These are phyloP conservation scores for Calycopis cecrops DNA, from an alignment of 1,140 invertebrate species.

Conservation along the genomic window DNA sequence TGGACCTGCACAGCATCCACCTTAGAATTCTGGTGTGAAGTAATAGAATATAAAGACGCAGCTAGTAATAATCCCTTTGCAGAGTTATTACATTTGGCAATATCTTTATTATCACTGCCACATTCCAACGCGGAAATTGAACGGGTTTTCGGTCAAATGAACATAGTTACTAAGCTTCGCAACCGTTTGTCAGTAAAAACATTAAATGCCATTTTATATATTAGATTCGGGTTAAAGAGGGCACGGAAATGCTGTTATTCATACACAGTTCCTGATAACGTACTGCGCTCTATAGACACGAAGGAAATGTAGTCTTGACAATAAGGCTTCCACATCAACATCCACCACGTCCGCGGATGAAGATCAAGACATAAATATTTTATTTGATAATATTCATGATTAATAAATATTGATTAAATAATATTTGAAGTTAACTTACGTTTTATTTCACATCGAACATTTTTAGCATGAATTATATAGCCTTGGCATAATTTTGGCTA, in stretches of 20 bases:
- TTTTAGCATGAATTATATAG: no score
- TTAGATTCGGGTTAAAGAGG: constrained; percentile 27
- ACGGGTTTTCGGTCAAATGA: constrained; percentile 30
- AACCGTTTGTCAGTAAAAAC: constrained; percentile 24
- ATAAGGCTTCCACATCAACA: constrained; percentile 13
- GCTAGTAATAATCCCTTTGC: constrained; percentile 1
- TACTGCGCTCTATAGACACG: constrained; percentile 21
- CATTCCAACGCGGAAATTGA: constrained; percentile 32
- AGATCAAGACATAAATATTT: constrained; percentile 21
- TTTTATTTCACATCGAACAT: no score
- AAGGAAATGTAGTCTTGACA: constrained; percentile 4
- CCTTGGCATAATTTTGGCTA: no score
- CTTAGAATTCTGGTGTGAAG: constrained; percentile 25
- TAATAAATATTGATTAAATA: no score
- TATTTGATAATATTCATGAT: constrained; percentile 22
- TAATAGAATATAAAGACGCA: background rate
- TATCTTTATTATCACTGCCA: constrained; percentile 24
- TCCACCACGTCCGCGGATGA: constrained; percentile 6
- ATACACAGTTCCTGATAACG: constrained; percentile 21
- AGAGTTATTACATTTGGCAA: constrained; percentile 18
- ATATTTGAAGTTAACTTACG: no score
- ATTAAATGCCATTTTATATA: constrained; percentile 27
- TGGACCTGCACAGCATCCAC: constrained; percentile 21
- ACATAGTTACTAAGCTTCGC: constrained; percentile 22
- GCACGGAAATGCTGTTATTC: constrained; percentile 25